Evolutionary conservation across 1,140 invertebrate genomes (phyloP).

Genomic region (Odontomachus brunneus): DNA sequence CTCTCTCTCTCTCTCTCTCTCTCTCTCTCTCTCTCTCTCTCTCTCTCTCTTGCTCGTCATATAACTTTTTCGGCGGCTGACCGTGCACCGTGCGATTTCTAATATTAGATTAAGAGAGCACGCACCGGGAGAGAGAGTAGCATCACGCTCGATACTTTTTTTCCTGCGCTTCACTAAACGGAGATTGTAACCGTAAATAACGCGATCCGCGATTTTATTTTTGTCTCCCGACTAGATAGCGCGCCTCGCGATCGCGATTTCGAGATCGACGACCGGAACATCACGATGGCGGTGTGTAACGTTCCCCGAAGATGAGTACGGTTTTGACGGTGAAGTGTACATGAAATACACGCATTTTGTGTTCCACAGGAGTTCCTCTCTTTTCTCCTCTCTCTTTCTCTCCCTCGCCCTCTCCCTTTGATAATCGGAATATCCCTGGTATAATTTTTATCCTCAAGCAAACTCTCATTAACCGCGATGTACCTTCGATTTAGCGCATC

Average conservation of each 20-base stretch:
- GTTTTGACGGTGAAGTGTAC: neutral
- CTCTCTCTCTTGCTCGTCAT: neutral
- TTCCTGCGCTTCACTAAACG: neutral
- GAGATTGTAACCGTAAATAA: neutral
- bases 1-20: neutral
- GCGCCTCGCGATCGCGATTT: neutral
- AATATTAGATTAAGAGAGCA: slow-evolving; percentile 33
- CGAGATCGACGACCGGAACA: neutral
- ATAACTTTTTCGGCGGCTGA: slow-evolving; percentile 21
- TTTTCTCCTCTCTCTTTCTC: neutral
- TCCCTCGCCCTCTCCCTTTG: neutral
- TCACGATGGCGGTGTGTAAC: neutral
- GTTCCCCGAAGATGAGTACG: neutral
- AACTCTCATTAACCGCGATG: neutral
- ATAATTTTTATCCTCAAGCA: slow-evolving; percentile 8
- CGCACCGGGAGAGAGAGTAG: no score
- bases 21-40: neutral
- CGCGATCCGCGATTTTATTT: neutral
- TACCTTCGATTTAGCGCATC: neutral
- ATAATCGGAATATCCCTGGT: neutral
- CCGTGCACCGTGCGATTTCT: slow-evolving; percentile 7
- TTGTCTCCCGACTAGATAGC: neutral
- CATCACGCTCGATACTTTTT: slow-evolving; percentile 10
- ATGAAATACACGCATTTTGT: neutral
- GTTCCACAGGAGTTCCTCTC: neutral